Conservation (phyloP, 2,888 invertebrate species). For the Ochropacha duplaris region DNA sequence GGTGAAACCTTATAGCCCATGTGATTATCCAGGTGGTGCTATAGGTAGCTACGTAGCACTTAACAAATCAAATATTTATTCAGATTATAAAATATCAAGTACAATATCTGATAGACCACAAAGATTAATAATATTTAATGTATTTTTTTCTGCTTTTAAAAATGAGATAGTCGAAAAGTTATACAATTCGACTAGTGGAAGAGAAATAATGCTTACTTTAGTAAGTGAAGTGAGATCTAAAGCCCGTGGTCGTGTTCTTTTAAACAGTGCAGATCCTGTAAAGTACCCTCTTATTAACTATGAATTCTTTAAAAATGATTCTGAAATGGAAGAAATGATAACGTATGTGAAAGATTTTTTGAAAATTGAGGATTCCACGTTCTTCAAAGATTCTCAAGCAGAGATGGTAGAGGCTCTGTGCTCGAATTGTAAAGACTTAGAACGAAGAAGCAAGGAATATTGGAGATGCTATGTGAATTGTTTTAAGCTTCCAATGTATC, state of each 20-base stretch:
- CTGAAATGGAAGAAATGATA: not conserved
- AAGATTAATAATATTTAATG: not conserved
- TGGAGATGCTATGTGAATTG: slow-evolving; percentile 21
- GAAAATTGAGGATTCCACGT: slow-evolving; percentile 12
- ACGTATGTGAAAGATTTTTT: slow-evolving; percentile 13
- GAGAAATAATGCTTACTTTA: not conserved
- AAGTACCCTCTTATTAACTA: not conserved
- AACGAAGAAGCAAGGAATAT: slow-evolving; percentile 11
- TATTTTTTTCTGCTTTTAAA: not conserved
- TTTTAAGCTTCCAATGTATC: slow-evolving; percentile 13
- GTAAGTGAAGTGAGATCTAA: not conserved
- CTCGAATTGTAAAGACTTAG: not conserved
- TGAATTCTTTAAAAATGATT: not conserved
- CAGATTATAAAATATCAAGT: not conserved
- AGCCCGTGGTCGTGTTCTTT: not conserved
- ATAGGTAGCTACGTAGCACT: not conserved
- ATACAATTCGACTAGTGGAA: not conserved
- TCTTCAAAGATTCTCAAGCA: slow-evolving; percentile 18
- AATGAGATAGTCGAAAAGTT: not conserved
- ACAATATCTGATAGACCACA: not conserved
- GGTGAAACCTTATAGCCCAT: not conserved
- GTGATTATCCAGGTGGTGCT: not conserved
- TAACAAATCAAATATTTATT: not conserved
- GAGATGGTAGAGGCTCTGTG: slow-evolving; percentile 9
- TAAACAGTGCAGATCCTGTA: not conserved